A percentile compares a stretch with the other conserved stretches of the same genome.
phyloP scores from a whole-genome alignment of 1,140 invertebrate species.

The Neodiprion lecontei region DNA sequence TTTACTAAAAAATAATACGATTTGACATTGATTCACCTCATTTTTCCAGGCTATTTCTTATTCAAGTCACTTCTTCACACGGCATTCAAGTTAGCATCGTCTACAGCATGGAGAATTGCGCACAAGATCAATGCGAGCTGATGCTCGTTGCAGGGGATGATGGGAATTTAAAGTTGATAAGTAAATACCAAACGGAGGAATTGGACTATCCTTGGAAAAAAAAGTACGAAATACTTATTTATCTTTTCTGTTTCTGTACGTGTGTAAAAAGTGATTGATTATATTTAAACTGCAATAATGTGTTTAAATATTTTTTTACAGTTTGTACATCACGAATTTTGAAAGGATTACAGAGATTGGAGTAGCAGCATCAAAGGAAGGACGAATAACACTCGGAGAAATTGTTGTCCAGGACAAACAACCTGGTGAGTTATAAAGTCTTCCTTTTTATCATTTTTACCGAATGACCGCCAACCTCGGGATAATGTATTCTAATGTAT shows the following conservation, averaged over 20 bases:
- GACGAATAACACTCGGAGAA: conserved; percentile 48
- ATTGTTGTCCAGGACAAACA: conserved; percentile 41
- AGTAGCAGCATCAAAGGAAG: conserved; percentile 36
- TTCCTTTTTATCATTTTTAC: background rate
- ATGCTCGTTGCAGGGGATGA: conserved; percentile 46
- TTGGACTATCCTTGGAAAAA: conserved; percentile 45
- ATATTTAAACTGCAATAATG: background rate
- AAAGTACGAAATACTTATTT: conserved; percentile 38
- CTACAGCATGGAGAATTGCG: conserved; percentile 30
- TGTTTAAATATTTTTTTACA: conserved; percentile 30
- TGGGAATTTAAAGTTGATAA: conserved; percentile 34
- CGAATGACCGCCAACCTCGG: background rate
- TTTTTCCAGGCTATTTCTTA: conserved; percentile 48
- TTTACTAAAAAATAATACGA: background rate
- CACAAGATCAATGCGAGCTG: conserved; percentile 25
- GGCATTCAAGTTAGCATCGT: conserved; percentile 47
- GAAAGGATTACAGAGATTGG: conserved; percentile 51
- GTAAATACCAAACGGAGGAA: conserved; percentile 31
- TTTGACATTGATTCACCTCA: background rate
- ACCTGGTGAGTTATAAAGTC: background rate
- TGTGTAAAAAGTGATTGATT: conserved; percentile 6
- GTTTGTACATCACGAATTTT: conserved; percentile 44
- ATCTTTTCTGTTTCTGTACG: background rate
- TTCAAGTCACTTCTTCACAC: conserved; percentile 42
- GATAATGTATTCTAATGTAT: background rate